Percentiles rank a stretch among this genome's conserved stretches.
These are phyloP conservation scores for Anolis apletophallus DNA, from an alignment of 2,797 vertebrate genomes.

Conservation along the genomic window DNA sequence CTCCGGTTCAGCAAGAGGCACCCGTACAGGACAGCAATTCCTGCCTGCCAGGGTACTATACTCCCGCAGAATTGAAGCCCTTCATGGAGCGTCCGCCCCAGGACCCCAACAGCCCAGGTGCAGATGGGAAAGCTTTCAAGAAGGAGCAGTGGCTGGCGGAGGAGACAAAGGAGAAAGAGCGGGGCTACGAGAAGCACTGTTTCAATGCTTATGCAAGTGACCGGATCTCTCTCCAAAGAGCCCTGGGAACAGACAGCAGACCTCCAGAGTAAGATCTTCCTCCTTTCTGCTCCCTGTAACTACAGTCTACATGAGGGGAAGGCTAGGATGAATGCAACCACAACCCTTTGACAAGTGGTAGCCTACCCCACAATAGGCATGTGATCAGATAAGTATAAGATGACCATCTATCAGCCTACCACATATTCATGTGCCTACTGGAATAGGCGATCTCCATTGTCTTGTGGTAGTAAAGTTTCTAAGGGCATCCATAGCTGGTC, in stretches of 20 bases:
- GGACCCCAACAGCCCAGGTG: conserved; percentile 83
- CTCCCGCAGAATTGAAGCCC: conserved; percentile 83
- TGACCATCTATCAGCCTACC: background rate
- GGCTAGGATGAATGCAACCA: background rate
- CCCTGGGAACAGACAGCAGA: conserved; percentile 91
- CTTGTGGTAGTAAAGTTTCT: background rate
- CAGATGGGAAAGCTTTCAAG: conserved; percentile 84
- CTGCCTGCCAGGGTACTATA: conserved; percentile 89
- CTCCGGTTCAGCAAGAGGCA: conserved; percentile 76
- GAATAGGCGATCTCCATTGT: background rate
- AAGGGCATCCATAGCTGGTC: background rate
- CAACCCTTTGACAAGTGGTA: background rate
- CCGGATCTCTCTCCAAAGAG: conserved; percentile 91
- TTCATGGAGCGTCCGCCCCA: conserved; percentile 86
- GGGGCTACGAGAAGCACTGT: conserved; percentile 91
- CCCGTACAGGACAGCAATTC: conserved; percentile 63
- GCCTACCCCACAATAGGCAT: background rate
- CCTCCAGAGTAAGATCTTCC: conserved; percentile 89
- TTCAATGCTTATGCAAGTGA: conserved; percentile 97
- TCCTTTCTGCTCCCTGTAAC: background rate
- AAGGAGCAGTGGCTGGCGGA: conserved; percentile 80
- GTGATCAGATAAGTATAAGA: background rate
- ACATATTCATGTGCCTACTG: background rate
- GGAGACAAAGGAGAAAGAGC: conserved; percentile 88
- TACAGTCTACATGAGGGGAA: background rate